Conservation (phyloP, 2,113 vertebrate genomes). For the Cyprinodon brontotheroides region DNA sequence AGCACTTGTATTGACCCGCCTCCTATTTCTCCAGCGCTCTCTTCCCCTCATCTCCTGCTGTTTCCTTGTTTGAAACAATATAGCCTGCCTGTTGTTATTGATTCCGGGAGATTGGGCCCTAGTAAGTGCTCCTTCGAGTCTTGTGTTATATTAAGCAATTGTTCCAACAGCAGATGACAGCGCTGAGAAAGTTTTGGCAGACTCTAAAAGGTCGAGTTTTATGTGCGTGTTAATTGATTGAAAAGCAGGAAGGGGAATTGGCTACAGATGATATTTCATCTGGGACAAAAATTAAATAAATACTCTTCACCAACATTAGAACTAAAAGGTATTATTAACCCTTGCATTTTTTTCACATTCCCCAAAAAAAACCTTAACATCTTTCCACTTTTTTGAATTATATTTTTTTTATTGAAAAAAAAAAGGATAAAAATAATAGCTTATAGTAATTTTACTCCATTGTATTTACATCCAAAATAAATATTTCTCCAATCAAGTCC, state of each 20-base stretch:
- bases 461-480: too few relatives aligned
- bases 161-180: slow-evolving; percentile 88
- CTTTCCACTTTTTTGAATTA: too few relatives aligned
- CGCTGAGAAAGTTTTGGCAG: slow-evolving; percentile 82
- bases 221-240: slow-evolving; percentile 90
- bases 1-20: slow-evolving; percentile 73
- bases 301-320: slow-evolving; percentile 12
- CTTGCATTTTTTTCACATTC: neutral
- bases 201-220: slow-evolving; percentile 85
- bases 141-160: slow-evolving; percentile 88
- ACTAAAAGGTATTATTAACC: neutral
- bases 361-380: neutral
- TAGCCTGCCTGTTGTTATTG: slow-evolving; percentile 84
- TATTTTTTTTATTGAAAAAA: too few relatives aligned
- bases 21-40: slow-evolving; percentile 49
- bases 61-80: slow-evolving; percentile 80
- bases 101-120: slow-evolving; percentile 81
- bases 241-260: slow-evolving; percentile 68
- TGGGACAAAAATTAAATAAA: slow-evolving; percentile 38
- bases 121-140: slow-evolving; percentile 86
- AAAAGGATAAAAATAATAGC: too few relatives aligned
- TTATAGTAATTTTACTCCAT: too few relatives aligned
- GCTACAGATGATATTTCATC: slow-evolving; percentile 33
- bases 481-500: too few relatives aligned
- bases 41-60: slow-evolving; percentile 71